These are phyloP conservation scores for Rhagologus leucostigma DNA, from an alignment of 2,113 vertebrate species.

Conservation along the genomic window DNA sequence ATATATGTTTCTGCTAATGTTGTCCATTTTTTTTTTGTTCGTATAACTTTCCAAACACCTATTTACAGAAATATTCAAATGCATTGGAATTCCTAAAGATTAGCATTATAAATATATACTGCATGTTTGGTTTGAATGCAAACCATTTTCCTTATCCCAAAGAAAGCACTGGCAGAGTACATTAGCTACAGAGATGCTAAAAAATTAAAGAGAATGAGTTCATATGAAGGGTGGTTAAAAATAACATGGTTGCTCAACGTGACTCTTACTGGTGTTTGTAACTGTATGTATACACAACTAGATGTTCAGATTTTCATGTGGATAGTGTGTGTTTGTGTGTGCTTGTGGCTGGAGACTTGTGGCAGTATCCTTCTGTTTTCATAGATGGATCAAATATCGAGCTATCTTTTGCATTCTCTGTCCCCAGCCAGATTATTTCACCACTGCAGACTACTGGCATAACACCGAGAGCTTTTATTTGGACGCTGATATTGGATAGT, in stretches of 20 bases:
- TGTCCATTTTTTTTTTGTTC: not conserved
- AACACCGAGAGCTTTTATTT: slow-evolving; percentile 30
- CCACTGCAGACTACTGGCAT: slow-evolving; percentile 27
- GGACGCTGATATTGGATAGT: slow-evolving; percentile 32
- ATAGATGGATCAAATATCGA: not conserved
- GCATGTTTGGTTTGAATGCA: not conserved
- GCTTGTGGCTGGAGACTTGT: not conserved
- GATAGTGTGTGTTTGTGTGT: not conserved
- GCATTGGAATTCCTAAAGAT: not conserved
- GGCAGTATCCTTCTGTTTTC: not conserved
- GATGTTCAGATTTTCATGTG: not conserved
- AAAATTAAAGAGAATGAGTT: not conserved
- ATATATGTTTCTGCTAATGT: not conserved
- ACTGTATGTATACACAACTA: not conserved
- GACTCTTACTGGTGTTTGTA: not conserved
- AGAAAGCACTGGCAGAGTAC: not conserved
- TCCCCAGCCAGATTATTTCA: not conserved
- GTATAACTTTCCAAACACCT: not conserved
- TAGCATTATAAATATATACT: not conserved
- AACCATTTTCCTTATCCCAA: not conserved
- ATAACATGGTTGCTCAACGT: not conserved
- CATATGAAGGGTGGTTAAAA: not conserved
- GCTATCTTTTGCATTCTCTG: slow-evolving; percentile 8
- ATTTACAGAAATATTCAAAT: not conserved
- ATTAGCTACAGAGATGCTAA: not conserved